Conservation (phyloP, 2,888 invertebrate genomes). For the Cataglyphis cursor region DNA sequence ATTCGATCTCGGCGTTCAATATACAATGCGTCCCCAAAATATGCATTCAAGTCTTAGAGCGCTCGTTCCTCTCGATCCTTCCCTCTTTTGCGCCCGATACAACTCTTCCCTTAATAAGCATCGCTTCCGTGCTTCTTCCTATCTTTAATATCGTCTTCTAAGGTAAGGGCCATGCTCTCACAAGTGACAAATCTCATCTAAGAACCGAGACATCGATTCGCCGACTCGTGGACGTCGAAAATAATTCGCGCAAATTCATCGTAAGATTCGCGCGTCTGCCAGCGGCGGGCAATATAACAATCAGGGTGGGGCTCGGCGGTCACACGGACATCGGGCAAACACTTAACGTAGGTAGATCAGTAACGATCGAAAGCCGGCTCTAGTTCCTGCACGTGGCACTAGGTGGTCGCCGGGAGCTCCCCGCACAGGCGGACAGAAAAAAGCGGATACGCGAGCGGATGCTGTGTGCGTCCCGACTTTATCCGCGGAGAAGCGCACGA, state of each 20-base stretch:
- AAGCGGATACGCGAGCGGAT: constrained; percentile 50
- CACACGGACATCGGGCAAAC: constrained; percentile 72
- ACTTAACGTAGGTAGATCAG: constrained; percentile 79
- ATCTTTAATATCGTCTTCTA: neutral
- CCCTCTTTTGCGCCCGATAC: neutral
- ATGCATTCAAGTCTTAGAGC: neutral
- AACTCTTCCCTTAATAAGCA: neutral
- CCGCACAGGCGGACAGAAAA: constrained; percentile 62
- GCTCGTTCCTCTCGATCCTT: constrained; percentile 1
- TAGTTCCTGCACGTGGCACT: constrained; percentile 75
- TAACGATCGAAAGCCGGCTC: constrained; percentile 77
- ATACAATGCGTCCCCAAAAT: constrained; percentile 21
- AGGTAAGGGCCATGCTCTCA: neutral
- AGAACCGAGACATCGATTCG: neutral
- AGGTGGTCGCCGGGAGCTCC: constrained; percentile 74
- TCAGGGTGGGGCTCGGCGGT: constrained; percentile 75
- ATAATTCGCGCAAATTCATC: constrained; percentile 21
- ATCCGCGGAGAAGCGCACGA: constrained; percentile 38
- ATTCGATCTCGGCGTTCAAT: constrained; percentile 28
- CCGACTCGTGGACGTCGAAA: constrained; percentile 31
- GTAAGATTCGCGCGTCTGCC: constrained; percentile 25
- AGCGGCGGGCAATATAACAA: constrained; percentile 52
- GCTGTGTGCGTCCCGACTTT: constrained; percentile 51
- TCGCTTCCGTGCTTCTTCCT: neutral
- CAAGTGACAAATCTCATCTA: neutral